phyloP scores from a whole-genome alignment of 2,113 vertebrate species.

The Sceloporus tristichus region DNA sequence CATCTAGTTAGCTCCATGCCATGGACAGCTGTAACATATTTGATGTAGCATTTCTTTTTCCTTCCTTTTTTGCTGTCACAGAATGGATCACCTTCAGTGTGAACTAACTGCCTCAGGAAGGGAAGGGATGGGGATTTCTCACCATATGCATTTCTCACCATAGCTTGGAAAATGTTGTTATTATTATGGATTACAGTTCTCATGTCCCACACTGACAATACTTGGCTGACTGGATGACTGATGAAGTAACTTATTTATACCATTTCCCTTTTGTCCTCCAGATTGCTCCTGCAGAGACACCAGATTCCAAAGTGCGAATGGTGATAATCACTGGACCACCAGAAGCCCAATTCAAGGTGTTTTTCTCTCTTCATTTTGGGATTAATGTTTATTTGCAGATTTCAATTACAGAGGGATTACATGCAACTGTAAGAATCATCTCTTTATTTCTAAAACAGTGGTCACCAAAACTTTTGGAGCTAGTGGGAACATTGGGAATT shows the following conservation, averaged over 20 bases:
- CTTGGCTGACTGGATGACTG: background rate
- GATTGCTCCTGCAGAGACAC: constrained; percentile 93
- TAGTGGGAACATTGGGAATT: background rate
- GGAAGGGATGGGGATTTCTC: too few relatives aligned
- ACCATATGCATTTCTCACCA: too few relatives aligned
- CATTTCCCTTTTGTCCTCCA: constrained; percentile 57
- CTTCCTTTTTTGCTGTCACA: too few relatives aligned
- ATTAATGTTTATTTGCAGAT: background rate
- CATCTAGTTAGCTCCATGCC: too few relatives aligned
- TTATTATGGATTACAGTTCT: background rate
- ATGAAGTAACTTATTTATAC: background rate
- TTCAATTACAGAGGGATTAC: background rate
- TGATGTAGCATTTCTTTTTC: background rate
- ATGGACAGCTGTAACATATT: background rate
- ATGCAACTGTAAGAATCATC: background rate
- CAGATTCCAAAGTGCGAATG: constrained; percentile 95
- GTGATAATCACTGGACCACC: constrained; percentile 95
- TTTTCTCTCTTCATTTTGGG: background rate
- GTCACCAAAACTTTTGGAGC: too few relatives aligned
- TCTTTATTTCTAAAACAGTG: background rate
- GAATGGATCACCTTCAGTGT: background rate
- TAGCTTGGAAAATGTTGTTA: background rate
- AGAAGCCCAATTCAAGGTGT: constrained; percentile 96
- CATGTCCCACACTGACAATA: too few relatives aligned
- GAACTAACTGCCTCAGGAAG: too few relatives aligned